Base-by-base conservation (phyloP, 2,797 vertebrate species). In the Mallotus villosus region DNA sequence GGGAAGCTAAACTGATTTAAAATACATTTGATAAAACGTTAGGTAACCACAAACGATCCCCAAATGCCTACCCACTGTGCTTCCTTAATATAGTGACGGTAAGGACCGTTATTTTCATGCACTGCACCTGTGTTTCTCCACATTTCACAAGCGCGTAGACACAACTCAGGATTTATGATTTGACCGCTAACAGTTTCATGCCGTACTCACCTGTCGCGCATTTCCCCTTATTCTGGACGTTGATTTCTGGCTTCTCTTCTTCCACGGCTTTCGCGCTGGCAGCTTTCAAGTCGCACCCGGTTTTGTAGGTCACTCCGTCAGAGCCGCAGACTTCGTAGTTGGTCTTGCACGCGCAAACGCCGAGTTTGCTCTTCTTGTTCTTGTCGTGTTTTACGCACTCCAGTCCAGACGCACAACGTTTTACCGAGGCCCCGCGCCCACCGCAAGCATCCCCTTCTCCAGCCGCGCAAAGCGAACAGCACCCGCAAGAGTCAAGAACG, bases 271-370 rank as follows among this genome's bases (percentile, higher is more conserved):
- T 68, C 81, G 89, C 75, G 80, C 91, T 94, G 76, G 94, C 95
- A 2, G 87, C 92, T 76, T 90, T 94, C 86, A 98, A 90, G 25
- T 91, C 93, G 81, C 96, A 97, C 8, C 83, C 90, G 85, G 74
- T 96, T 71, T 74, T 8, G 88, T 97, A 97, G 27, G 93, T 96
- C 67, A 82, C 37, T 1, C 92, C 95, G 67, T 97, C 94, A 78
- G 85, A 92, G 68, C 96, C 96, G 81, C 96, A 98, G 76, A 98
- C 96, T 17, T 94, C 92, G 82, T 95, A 93, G 85, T 87, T 81
- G 86, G 79, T 93, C 83, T 95, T 96, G 76, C 96, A 98, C 55
- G 77, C 82, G 77, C 96, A 98, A 19, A 94, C 81, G 0, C 94
- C 94, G 55, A 81, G 5, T 57, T 94, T 93, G 22, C 80, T 93